Conservation (phyloP, 2,888 invertebrate species). For the Steromphala cineraria region DNA sequence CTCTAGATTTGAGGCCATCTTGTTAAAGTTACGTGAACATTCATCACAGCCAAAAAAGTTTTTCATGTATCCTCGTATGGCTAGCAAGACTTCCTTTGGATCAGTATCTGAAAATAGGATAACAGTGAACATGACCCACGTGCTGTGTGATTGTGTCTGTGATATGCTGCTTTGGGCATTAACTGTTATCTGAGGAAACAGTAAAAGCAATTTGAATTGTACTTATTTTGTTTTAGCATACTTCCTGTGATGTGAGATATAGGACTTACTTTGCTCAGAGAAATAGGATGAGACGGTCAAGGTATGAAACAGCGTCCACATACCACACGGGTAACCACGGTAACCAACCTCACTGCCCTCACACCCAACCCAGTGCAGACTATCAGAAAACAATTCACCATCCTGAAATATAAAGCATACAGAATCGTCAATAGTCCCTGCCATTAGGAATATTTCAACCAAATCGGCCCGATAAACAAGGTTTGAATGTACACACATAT, state of each 20-base stretch:
- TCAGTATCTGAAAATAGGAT: slow-evolving; percentile 22
- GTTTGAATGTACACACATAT: too few relatives aligned
- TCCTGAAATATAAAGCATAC: neutral
- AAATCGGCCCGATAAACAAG: too few relatives aligned
- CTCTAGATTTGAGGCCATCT: slow-evolving; percentile 86
- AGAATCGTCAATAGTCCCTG: too few relatives aligned
- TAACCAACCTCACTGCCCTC: slow-evolving; percentile 84
- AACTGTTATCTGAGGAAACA: too few relatives aligned
- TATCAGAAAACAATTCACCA: slow-evolving; percentile 53
- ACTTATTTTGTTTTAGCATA: too few relatives aligned
- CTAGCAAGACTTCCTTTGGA: slow-evolving; percentile 50
- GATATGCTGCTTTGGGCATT: too few relatives aligned
- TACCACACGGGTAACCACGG: slow-evolving; percentile 93
- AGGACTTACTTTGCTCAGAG: neutral
- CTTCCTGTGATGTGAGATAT: too few relatives aligned
- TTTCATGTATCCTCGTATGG: slow-evolving; percentile 82
- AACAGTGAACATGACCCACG: neutral
- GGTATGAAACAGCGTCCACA: slow-evolving; percentile 96
- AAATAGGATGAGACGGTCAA: slow-evolving; percentile 86
- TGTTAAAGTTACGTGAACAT: slow-evolving; percentile 91
- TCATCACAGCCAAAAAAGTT: slow-evolving; percentile 95
- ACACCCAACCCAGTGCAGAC: slow-evolving; percentile 78
- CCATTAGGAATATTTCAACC: too few relatives aligned
- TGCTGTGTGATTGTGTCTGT: neutral
- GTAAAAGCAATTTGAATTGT: too few relatives aligned